A percentile compares a stretch with the other conserved stretches of the same genome.
phyloP scores from a whole-genome alignment of 1,140 invertebrate genomes.

The Laupala kohalensis region DNA sequence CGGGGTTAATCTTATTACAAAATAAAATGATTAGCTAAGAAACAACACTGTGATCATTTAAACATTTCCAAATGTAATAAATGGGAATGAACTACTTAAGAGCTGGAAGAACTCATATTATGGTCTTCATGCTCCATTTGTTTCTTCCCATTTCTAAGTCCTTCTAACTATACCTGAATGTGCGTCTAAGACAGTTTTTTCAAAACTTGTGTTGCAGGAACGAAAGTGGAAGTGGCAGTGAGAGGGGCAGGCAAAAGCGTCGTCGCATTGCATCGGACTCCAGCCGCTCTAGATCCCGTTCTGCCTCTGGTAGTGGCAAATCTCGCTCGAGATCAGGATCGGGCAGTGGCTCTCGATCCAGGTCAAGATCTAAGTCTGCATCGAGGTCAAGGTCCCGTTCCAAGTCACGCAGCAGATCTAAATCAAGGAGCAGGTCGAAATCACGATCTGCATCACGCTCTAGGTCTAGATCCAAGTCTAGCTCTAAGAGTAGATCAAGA shows the following conservation, averaged over 20 bases:
- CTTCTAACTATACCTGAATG: too few relatives aligned
- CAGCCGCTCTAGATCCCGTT: constrained; percentile 22
- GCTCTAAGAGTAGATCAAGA: constrained; percentile 27
- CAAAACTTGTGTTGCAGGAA: constrained; percentile 25
- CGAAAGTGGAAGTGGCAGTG: constrained; percentile 33
- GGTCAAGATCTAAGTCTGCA: constrained; percentile 24
- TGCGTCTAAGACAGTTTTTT: too few relatives aligned
- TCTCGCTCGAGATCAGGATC: constrained; percentile 19
- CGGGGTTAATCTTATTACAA: too few relatives aligned
- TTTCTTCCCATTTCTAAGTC: too few relatives aligned
- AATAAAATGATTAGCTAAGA: too few relatives aligned
- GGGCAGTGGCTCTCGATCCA: constrained; percentile 20
- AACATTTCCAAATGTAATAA: too few relatives aligned
- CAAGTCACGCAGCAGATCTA: constrained; percentile 22
- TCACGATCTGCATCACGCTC: constrained; percentile 24
- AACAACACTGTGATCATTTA: too few relatives aligned
- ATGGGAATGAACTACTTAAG: too few relatives aligned
- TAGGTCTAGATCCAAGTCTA: constrained; percentile 23
- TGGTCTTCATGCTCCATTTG: too few relatives aligned
- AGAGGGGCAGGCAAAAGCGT: constrained; percentile 28
- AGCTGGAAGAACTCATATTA: too few relatives aligned
- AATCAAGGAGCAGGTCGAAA: constrained; percentile 23
- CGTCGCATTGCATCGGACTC: constrained; percentile 24
- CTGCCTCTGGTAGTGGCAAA: constrained; percentile 21
- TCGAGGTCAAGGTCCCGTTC: constrained; percentile 25